Evolutionary conservation across 2,888 invertebrate genomes (phyloP), one percentile per base, ranked within the genome.

Genomic region (Liodrosophila aerea): DNA sequence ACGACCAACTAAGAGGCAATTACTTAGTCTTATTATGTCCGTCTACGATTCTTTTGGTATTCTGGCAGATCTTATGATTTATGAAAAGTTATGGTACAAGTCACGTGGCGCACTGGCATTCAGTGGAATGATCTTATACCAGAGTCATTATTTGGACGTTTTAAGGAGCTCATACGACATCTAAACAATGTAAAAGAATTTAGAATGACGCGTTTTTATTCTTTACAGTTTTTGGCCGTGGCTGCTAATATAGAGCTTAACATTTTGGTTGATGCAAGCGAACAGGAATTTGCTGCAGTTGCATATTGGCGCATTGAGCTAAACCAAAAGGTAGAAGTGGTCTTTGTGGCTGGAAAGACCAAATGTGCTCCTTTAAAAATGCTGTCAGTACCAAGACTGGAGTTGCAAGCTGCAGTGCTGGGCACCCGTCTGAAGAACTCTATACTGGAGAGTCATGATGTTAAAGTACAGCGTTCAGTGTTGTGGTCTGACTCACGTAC

Each of bases 251-350:
- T 39, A 7, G 22, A 39, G 18, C 39, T 46, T 11, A 12, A 36
- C 12, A n/a, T n/a, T n/a, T n/a, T n/a, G n/a, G n/a, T n/a, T n/a
- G n/a, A n/a, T n/a, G n/a, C n/a, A n/a, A n/a, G 11, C 31, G 45
- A 45, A 33, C 9, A 9, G 31, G 45, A 15, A n/a, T 46, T 33
- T 22, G 46, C 46, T 1, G 46, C 33, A 9, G 22, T 46, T 12
- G 34, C 12, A 1, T 36, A 46, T 11, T 34, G 18, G 34, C 9
- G 45, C 4, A 33, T 33, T n/a, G 33, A 49, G 44, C 12, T 49
- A 57, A 18, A 44, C 44, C 2, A 52, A 44, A 44, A 30, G 30
- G n/a, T n/a, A n/a, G n/a, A n/a, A n/a, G n/a, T 12, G 43, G 29
- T 3, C 52, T 36, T 7, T 34, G n/a, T n/a, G n/a, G n/a, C n/a